Evolutionary conservation across 1,140 invertebrate genomes (phyloP).

Genomic region (Adoxophyes honmai): DNA sequence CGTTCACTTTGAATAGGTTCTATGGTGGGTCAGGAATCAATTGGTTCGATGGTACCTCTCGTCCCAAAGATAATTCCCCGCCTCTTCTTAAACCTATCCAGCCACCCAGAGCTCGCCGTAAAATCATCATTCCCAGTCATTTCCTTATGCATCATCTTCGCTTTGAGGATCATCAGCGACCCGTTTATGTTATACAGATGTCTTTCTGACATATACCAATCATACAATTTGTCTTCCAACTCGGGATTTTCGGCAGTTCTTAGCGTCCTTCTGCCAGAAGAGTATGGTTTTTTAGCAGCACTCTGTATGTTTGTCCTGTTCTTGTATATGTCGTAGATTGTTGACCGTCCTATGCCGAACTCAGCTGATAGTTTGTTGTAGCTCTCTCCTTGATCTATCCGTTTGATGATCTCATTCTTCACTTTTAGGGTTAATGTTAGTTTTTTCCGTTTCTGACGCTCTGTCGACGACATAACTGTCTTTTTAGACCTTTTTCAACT

Average conservation of each 20-base stretch:
- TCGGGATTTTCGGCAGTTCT: neutral
- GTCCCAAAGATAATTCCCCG: neutral
- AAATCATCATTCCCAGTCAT: neutral
- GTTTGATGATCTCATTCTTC: slow-evolving; percentile 2
- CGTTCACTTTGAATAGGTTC: too few relatives aligned
- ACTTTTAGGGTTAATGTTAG: neutral
- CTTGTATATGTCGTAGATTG: neutral
- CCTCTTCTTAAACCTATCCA: slow-evolving; percentile 11
- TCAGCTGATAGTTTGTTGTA: neutral
- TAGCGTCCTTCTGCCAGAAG: neutral
- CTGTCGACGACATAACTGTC: neutral
- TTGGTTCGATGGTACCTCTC: too few relatives aligned
- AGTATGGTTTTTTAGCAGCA: neutral
- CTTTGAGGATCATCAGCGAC: neutral
- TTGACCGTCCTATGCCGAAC: neutral
- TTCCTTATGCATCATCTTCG: neutral
- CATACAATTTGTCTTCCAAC: neutral
- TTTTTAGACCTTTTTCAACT: too few relatives aligned
- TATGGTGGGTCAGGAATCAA: too few relatives aligned
- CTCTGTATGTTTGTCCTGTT: neutral
- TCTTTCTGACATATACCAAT: neutral
- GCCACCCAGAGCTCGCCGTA: neutral
- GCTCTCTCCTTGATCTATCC: neutral
- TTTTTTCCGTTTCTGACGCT: neutral
- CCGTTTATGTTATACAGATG: neutral